phyloP scores from a whole-genome alignment of 2,113 vertebrate species.

The Sylvicapra grimmia region DNA sequence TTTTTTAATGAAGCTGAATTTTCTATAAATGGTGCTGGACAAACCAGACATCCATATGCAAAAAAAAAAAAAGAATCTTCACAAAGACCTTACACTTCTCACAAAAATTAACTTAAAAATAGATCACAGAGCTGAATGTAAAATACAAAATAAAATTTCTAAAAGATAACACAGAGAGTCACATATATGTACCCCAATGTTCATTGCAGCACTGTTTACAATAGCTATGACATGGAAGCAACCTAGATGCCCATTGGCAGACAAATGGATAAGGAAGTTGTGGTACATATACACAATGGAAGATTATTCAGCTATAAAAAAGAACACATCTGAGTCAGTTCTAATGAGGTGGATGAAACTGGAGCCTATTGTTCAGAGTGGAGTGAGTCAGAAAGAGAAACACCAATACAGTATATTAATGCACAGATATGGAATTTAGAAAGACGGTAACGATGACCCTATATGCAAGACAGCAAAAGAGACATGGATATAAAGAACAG shows the following conservation, averaged over 20 bases:
- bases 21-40: not conserved
- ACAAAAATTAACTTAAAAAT: not conserved
- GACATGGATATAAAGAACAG: not conserved
- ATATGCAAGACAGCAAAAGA: not conserved
- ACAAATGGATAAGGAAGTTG: not conserved
- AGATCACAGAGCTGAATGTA: not conserved
- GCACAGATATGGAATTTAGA: not conserved
- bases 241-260: not conserved
- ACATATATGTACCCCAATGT: not conserved
- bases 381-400: not conserved
- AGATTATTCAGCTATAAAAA: not conserved
- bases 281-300: not conserved
- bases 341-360: not conserved
- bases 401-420: not conserved
- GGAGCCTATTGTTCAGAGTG: not conserved
- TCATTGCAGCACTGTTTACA: not conserved
- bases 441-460: rapidly evolving
- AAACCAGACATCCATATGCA: not conserved
- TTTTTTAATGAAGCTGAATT: not conserved
- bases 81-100: not conserved
- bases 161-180: not conserved
- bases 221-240: not conserved
- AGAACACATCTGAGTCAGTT: not conserved
- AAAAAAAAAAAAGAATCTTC: not conserved
- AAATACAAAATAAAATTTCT: not conserved